Evolutionary conservation across 2,888 invertebrate species (phyloP).

Genomic region (Xanthorhoe spadicearia): DNA sequence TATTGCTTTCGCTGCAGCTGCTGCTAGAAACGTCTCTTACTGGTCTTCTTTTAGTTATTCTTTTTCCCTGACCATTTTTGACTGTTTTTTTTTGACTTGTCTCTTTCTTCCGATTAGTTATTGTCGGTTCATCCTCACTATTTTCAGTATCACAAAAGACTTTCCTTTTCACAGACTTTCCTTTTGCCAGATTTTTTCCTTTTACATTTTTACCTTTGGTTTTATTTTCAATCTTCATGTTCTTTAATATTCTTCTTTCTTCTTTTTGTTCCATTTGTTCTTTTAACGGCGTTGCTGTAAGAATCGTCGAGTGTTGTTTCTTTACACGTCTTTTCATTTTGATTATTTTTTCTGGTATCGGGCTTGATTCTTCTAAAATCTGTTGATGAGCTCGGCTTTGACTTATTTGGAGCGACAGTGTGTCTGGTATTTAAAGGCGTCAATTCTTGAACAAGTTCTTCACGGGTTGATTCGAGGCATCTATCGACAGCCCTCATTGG

Average conservation of each 20-base stretch:
- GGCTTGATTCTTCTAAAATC: conserved; percentile 18
- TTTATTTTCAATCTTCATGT: conserved; percentile 2
- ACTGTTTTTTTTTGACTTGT: conserved; percentile 5
- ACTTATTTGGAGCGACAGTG: no score
- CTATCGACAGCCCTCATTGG: no score
- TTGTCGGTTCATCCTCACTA: no score
- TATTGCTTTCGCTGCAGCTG: conserved; percentile 5
- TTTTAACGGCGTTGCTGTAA: conserved; percentile 16
- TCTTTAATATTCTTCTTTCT: not conserved
- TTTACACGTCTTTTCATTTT: conserved; percentile 14
- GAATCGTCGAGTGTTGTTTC: conserved; percentile 14
- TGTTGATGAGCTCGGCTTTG: conserved; percentile 11
- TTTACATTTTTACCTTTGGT: conserved; percentile 6
- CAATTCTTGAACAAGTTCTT: no score
- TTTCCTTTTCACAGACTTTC: conserved; percentile 12
- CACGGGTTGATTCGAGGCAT: no score
- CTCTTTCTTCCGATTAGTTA: conserved; percentile 12
- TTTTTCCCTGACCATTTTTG: no score
- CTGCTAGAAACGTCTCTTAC: conserved; percentile 3
- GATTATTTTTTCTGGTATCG: conserved; percentile 14
- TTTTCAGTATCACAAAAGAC: conserved; percentile 14
- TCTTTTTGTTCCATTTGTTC: conserved; percentile 12
- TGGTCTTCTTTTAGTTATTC: conserved; percentile 1
- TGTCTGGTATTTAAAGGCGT: no score
- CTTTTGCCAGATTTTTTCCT: conserved; percentile 1